Base-by-base conservation (phyloP, 2,113 vertebrate genomes). In the Chloropsis hardwickii region DNA sequence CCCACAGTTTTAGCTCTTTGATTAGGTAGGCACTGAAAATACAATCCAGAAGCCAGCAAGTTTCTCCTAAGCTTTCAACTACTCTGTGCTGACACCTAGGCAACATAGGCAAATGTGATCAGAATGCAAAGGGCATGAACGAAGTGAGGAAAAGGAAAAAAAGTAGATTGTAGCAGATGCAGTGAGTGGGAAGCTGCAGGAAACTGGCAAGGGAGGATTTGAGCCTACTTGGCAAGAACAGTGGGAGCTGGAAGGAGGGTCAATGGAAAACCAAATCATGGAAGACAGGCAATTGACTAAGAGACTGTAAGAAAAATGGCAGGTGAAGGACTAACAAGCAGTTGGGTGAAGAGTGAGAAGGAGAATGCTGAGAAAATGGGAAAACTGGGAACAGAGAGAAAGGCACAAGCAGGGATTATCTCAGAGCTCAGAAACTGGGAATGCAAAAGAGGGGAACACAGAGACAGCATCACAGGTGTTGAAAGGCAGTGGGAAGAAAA, bases 101-200 rank as follows among this genome's bases (percentile, higher is more conserved):
- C 92, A 96, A 95, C 79, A 66, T 0, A n/a, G 90, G 92, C 94
- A 93, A 95, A 90, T 90, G 95, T 95, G 92, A 95, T 78, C 66
- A 77, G 95, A 96, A 97, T 94, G 71, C 74, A 93, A 90, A 94
- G 67, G 60, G 67, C 67, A 88, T 66, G 65, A 96, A 88, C 47
- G 60, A 91, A 96, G 39, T 21, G 35, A 93, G 88, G 85, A 82
- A 93, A 89, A 90, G 56, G 84, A 85, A 95, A 88, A 88, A 69
- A 91, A 90, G 79, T 58, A 78, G 72, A 86, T 60, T 94, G 66
- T 25, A 80, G 73, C 60, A 83, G 64, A 91, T 67, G 57, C 44
- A 6, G 64, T 71, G 71, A 92, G 92, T 60, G 54, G 82, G 90
- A 94, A 94, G 81, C 81, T 90, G 60, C 86, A 95, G 92, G 81